Conservation (phyloP, 2,113 vertebrate genomes). For the Platichthys stellatus region DNA sequence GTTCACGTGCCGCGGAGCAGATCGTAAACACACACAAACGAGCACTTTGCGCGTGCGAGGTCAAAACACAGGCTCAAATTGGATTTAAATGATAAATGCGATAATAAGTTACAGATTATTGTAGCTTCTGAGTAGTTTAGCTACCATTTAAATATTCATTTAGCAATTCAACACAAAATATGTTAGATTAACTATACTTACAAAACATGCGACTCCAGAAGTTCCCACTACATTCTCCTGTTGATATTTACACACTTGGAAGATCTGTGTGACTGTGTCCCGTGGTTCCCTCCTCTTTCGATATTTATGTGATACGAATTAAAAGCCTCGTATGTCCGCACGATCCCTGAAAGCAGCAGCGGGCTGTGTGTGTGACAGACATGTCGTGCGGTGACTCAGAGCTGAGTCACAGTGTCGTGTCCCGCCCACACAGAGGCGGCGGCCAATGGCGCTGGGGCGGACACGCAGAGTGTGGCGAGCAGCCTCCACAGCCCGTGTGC, state of each 20-base stretch:
- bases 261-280: neutral
- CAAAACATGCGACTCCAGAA: neutral
- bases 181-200: neutral
- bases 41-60: neutral
- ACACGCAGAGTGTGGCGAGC: conserved; percentile 24
- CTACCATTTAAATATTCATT: neutral
- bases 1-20: conserved; percentile 19
- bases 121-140: neutral
- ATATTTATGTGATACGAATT: neutral
- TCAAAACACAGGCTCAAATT: neutral
- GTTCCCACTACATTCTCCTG: neutral
- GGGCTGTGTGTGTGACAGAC: conserved; percentile 73
- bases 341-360: conserved; percentile 21
- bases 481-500: neutral
- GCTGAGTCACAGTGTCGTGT: conserved; percentile 64
- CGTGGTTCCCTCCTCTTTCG: neutral
- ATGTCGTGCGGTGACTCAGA: conserved; percentile 68
- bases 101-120: accelerated
- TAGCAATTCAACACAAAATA: too few species aligned
- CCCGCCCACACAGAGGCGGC: conserved; percentile 71
- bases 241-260: neutral
- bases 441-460: conserved; percentile 65
- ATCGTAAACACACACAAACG: neutral
- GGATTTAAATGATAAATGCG: too few species aligned
- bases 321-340: neutral